A percentile compares a stretch with the other conserved stretches of the same genome.
Conservation (phyloP, 2,888 invertebrate species). For the Shargacucullia verbasci region DNA sequence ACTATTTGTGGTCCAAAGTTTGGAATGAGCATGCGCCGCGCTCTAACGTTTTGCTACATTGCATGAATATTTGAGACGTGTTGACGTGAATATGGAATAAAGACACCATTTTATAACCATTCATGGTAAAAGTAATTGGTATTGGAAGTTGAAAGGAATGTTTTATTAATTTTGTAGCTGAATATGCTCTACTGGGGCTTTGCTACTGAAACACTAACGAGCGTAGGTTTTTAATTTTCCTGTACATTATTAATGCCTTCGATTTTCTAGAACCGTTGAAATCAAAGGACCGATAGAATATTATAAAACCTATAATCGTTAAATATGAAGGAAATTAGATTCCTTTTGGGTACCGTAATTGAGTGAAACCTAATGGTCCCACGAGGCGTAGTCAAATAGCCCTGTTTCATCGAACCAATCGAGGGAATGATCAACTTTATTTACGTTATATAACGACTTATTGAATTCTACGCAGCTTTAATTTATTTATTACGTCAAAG, state of each 20-base stretch:
- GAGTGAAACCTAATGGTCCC: slow-evolving; percentile 54
- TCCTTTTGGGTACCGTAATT: slow-evolving; percentile 48
- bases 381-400: slow-evolving; percentile 47
- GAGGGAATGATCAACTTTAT: slow-evolving; percentile 38
- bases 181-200: no score
- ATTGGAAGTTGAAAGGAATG: no score
- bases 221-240: slow-evolving; percentile 2
- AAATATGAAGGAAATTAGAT: slow-evolving; percentile 46
- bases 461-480: slow-evolving; percentile 1
- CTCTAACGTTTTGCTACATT: slow-evolving; percentile 28
- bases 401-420: slow-evolving; percentile 39
- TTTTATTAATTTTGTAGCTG: no score
- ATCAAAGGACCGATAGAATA: slow-evolving; percentile 5
- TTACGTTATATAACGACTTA: slow-evolving; percentile 38
- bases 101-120: neutral
- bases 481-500: neutral
- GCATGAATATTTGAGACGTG: slow-evolving; percentile 26
- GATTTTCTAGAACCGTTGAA: slow-evolving; percentile 12
- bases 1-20: slow-evolving; percentile 64
- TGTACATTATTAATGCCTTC: no score
- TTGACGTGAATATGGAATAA: slow-evolving; percentile 7
- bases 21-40: slow-evolving; percentile 42
- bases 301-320: slow-evolving; percentile 26
- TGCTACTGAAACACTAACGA: neutral
- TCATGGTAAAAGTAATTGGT: neutral